Percentiles rank a stretch among this genome's conserved stretches.
phyloP scores from a whole-genome alignment of 37 sponge, comb jelly and placozoan genomes.

The Halisarca cf. caerulea region DNA sequence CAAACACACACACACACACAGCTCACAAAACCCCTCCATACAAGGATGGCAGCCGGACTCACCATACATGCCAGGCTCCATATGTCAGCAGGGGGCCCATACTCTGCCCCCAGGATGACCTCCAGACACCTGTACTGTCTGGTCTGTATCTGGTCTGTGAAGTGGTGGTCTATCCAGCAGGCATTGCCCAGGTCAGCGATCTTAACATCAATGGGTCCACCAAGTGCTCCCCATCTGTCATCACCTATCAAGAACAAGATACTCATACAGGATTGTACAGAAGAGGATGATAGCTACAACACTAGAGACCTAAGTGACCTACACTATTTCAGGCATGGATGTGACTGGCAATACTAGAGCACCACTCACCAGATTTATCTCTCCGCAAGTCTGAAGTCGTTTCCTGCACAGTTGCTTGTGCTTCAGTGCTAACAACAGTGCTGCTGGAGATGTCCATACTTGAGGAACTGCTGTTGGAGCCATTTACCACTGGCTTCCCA shows the following conservation, averaged over 20 bases:
- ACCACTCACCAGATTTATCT: background rate
- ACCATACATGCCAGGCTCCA: constrained; percentile 99
- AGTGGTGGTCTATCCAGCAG: constrained; percentile 94
- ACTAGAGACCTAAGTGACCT: no score
- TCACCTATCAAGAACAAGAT: no score
- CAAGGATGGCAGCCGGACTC: no score
- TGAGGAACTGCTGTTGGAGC: background rate
- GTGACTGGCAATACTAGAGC: no score
- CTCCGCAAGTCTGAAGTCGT: background rate
- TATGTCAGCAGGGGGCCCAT: constrained; percentile 89
- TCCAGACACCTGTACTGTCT: constrained; percentile 93
- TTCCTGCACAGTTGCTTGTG: background rate
- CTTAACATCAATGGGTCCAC: constrained; percentile 64
- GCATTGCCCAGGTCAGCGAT: constrained; percentile 98
- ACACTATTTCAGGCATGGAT: no score
- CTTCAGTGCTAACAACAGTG: constrained; percentile 3
- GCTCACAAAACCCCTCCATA: no score
- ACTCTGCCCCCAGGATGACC: constrained; percentile 83
- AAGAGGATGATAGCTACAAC: no score
- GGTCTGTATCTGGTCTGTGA: constrained; percentile 96
- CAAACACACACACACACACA: background rate
- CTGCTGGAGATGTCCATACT: background rate
- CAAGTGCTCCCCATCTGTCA: no score
- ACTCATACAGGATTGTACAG: no score
- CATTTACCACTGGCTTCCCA: background rate